Evolutionary conservation across 2,113 vertebrate genomes (phyloP).

Genomic region (Pterocles burchelli): DNA sequence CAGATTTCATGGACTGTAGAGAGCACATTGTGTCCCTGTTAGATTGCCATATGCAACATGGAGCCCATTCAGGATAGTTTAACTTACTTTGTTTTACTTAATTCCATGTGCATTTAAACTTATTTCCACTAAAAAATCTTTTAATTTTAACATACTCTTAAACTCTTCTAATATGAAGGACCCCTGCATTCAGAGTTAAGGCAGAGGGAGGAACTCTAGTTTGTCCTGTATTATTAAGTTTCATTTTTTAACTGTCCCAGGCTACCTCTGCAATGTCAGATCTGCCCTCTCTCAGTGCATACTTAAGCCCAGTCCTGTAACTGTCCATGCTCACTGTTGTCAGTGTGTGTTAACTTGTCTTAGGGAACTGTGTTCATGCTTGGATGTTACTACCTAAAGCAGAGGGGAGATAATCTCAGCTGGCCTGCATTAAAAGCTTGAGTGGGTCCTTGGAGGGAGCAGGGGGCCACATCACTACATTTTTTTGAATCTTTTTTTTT

Average conservation of each 20-base stretch:
- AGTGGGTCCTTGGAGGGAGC: not conserved
- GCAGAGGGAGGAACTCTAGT: not conserved
- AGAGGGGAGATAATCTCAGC: not conserved
- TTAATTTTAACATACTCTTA: not conserved
- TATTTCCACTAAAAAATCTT: not conserved
- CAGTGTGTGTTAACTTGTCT: not conserved
- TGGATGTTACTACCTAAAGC: not conserved
- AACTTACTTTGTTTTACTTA: not conserved
- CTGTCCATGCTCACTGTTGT: not conserved
- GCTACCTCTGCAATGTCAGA: not conserved
- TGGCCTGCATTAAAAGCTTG: not conserved
- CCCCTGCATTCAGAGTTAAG: not conserved
- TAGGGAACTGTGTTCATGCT: not conserved
- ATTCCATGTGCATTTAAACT: not conserved
- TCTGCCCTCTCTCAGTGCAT: not conserved
- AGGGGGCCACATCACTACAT: not conserved
- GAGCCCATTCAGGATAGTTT: not conserved
- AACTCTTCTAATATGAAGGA: not conserved
- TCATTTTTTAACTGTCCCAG: not conserved
- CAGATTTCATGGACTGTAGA: not conserved
- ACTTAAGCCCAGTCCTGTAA: not conserved
- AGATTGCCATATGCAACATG: not conserved
- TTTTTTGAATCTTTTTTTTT: not conserved
- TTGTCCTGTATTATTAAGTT: not conserved
- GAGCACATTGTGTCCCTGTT: not conserved